Base-by-base conservation (phyloP, 2,797 vertebrate genomes). In the Neostethus bicornis region DNA sequence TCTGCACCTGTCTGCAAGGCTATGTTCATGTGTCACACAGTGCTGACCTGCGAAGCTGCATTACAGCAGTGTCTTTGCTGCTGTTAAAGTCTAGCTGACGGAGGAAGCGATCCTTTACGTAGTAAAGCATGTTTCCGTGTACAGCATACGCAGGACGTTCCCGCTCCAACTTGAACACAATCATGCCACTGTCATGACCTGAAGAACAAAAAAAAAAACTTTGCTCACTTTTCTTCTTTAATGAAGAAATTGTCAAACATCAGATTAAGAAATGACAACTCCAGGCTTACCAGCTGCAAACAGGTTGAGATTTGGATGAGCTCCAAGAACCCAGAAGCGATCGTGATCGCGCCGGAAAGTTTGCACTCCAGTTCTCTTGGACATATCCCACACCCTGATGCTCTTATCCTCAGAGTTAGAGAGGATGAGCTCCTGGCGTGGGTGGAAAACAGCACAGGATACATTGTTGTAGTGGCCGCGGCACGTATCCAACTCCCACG, bases 401-500 rank as follows among this genome's bases (percentile, higher is more conserved):
- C 97, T 99, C 81, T 98, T 99, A 89, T 98, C 97, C 77, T 98
- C 97, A 0, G 96, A 99, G 86, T 99, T 99, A 67, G 96, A 98
- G 55, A 99, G 93, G 71, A 98, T 98, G 44, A 99, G 90, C 65
- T 99, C 97, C 87, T 99, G 97, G 1, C 96, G 95, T 0, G 96
- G 97, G 78, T 99, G 97, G 80, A 99, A 99, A 16, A 96, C 95
- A 0, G 96, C 94, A 1, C 97, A 99, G 1, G 97, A 98, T 25
- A 99, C 96, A 0, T 98, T 99, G 93, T 99, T 99, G 90, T 99
- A 99, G 86, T 99, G 96, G 0, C 96, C 97, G 0, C 96, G 93
- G 78, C 97, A 98, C 0, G 96, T 98, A 81, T 99, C 97, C 20
- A 98, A 92, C 82, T 98, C 96, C 97, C 96, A 98, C 0, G 97